Base-by-base conservation (phyloP, 2,113 vertebrate species). In the Psammodynastes pulverulentus region DNA sequence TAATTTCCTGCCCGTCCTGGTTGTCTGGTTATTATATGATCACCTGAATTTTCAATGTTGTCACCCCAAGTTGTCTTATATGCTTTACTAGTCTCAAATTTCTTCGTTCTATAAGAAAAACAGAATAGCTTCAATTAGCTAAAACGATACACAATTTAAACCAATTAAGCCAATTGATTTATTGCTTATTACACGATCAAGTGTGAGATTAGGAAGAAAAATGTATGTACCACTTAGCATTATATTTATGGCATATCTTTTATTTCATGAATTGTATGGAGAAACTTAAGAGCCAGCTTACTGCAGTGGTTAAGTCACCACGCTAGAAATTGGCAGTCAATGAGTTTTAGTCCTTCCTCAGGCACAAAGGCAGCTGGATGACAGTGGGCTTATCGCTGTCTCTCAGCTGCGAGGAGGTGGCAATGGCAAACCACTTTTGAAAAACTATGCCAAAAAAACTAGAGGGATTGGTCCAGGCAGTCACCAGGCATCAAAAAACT, bases 11-110 rank as follows among this genome's bases (percentile, higher is more conserved):
- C 93, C 0, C 96, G 97, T 5, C 97, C 94, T 10, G 98, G 99
- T 89, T 99, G 98, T 95, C 94, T 98, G 34, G 98, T 98, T 88
- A 99, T 97, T 6, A 99, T 96, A 1, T 95, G 96, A 90, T 96
- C 96, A 53, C 94, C 96, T 0, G 97, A 95, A 87, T 95, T 97
- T 48, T 98, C 98, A 0, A 9, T 96, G 17, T 98, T 96, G 2
- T 97, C 96, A 90, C 97, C 97, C 99, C 99, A 99, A 23, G 98
- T 98, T 53, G 97, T 89, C 95, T 98, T 99, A 96, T 99, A 99
- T 0, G 95, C 88, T 9, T 98, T 98, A 88, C 98, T 97, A 48
- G 98, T 93, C 95, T 99, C 99, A 1, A 99, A 99, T 48, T 98
- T 98, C 88, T 98, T 97, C 1, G 98, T 97, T 95, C 99, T 99